Conservation (phyloP, 2,113 vertebrate genomes). For the Apteryx mantelli region DNA sequence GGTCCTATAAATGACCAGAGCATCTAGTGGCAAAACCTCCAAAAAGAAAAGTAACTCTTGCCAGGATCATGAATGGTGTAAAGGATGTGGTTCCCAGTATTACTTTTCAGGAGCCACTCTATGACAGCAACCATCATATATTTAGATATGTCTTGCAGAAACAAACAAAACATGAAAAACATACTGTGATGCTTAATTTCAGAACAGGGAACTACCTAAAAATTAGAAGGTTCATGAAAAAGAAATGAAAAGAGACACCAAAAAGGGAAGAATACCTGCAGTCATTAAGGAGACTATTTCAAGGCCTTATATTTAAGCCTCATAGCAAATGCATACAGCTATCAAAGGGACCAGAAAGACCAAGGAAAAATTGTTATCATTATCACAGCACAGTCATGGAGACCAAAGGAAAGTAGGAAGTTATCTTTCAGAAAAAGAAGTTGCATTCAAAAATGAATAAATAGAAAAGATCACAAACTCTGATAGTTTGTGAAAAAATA, state of each 20-base stretch:
- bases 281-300: not conserved
- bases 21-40: not conserved
- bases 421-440: not conserved
- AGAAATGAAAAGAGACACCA: not conserved
- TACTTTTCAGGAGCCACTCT: not conserved
- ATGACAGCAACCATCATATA: not conserved
- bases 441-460: not conserved
- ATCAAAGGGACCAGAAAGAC: not conserved
- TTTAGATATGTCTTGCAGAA: not conserved
- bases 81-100: not conserved
- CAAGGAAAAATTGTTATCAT: not conserved
- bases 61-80: not conserved
- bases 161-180: not conserved
- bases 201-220: not conserved
- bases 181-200: not conserved
- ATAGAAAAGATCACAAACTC: not conserved
- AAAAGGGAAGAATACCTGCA: not conserved
- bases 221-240: not conserved
- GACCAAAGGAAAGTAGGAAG: not conserved
- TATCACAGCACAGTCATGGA: not conserved
- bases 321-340: not conserved
- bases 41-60: not conserved
- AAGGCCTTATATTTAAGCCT: not conserved
- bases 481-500: not conserved
- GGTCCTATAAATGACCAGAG: not conserved